These are phyloP conservation scores for Zygaena filipendulae DNA, from an alignment of 2,888 invertebrate species.

Conservation along the genomic window DNA sequence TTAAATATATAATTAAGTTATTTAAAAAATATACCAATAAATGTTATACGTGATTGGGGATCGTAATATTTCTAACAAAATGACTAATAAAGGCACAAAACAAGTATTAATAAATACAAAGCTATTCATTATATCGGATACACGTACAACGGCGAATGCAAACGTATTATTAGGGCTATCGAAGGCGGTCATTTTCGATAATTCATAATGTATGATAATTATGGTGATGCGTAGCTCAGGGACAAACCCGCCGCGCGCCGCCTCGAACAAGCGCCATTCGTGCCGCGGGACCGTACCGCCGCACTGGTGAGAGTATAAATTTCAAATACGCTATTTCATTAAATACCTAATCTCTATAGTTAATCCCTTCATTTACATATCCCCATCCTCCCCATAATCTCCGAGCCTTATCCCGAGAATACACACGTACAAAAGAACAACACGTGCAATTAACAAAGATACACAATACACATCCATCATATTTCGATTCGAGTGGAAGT, in stretches of 20 bases:
- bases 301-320: slow-evolving; percentile 26
- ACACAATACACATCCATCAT: too few relatives aligned
- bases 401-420: too few relatives aligned
- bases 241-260: slow-evolving; percentile 28
- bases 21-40: too few relatives aligned
- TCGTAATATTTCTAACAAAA: too few relatives aligned
- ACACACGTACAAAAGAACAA: too few relatives aligned
- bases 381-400: too few relatives aligned
- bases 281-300: slow-evolving; percentile 23
- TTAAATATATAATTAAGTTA: too few relatives aligned
- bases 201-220: slow-evolving; percentile 67
- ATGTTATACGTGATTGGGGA: too few relatives aligned
- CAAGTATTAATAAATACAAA: slow-evolving; percentile 51
- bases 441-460: too few relatives aligned
- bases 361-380: too few relatives aligned
- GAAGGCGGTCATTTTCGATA: slow-evolving; percentile 59
- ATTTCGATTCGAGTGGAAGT: too few relatives aligned
- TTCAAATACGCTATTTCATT: slow-evolving; percentile 25
- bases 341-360: too few relatives aligned
- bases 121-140: slow-evolving; percentile 46
- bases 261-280: slow-evolving; percentile 17
- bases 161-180: slow-evolving; percentile 57
- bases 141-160: slow-evolving; percentile 18
- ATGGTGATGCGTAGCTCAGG: slow-evolving; percentile 48
- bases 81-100: slow-evolving; percentile 22